Evolutionary conservation across 2,113 vertebrate species (phyloP).

Genomic region (Ceratotherium simum): DNA sequence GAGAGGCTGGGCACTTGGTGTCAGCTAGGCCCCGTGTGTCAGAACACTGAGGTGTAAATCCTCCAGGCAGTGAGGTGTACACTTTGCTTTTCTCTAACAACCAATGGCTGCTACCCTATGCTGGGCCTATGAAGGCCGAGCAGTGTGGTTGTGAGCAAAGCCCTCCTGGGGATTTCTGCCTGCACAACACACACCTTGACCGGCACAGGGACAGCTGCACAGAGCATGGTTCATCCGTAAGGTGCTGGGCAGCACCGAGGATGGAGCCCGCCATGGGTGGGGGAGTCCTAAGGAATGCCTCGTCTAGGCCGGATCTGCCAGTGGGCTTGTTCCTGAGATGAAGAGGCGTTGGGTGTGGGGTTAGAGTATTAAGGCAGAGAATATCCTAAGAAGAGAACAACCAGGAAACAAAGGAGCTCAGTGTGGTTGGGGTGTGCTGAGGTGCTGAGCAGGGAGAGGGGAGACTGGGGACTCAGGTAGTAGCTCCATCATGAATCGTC

Average conservation of each 20-base stretch:
- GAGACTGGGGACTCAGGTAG: background rate
- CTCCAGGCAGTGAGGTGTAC: background rate
- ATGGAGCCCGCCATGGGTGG: too few species aligned
- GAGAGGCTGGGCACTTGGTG: background rate
- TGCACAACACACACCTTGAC: background rate
- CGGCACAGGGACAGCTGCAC: background rate
- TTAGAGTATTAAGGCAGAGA: too few species aligned
- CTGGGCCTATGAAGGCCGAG: background rate
- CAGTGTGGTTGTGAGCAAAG: too few species aligned
- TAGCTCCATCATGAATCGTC: background rate
- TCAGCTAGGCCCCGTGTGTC: background rate
- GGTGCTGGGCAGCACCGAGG: background rate
- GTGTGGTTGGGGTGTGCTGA: background rate
- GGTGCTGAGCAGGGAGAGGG: background rate
- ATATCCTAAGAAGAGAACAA: background rate
- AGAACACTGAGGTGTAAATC: background rate
- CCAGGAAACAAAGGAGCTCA: background rate
- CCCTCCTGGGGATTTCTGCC: background rate
- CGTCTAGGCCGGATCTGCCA: too few species aligned
- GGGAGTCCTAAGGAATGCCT: too few species aligned
- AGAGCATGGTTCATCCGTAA: background rate
- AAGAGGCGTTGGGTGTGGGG: too few species aligned
- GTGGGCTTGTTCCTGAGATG: background rate
- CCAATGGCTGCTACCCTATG: background rate
- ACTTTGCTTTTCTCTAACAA: background rate